Percentiles rank a stretch among this genome's conserved stretches.
phyloP scores from a whole-genome alignment of 1,140 invertebrate genomes.

The Neotoxoptera formosana region DNA sequence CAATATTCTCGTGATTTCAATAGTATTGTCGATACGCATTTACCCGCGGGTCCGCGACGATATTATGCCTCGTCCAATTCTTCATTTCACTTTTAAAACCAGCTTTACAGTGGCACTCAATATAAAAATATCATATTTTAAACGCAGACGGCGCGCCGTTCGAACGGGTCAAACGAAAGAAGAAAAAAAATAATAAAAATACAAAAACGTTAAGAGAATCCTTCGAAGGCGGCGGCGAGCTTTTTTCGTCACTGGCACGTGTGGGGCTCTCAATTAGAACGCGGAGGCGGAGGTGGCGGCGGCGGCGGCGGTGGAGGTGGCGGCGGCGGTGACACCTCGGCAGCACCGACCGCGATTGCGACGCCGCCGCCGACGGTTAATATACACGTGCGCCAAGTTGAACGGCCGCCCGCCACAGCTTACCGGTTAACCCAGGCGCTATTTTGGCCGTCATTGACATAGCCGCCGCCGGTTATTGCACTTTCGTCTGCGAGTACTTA shows the following conservation, averaged over 20 bases:
- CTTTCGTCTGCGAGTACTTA: not conserved
- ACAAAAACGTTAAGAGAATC: not conserved
- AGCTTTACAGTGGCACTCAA: no score
- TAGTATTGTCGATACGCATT: no score
- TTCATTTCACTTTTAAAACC: no score
- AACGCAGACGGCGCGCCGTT: no score
- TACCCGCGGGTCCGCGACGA: no score
- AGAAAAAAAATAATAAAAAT: not conserved
- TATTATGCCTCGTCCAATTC: no score
- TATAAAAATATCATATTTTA: no score
- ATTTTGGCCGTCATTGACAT: slow-evolving; percentile 43
- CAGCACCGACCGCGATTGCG: not conserved
- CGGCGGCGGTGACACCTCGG: not conserved
- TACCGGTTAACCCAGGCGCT: slow-evolving; percentile 27
- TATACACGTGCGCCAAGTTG: slow-evolving; percentile 51
- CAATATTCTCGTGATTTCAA: no score
- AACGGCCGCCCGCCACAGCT: slow-evolving; percentile 49
- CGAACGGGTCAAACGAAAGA: no score
- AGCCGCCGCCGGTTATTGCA: slow-evolving; percentile 28
- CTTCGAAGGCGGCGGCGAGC: not conserved
- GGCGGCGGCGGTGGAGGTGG: not conserved
- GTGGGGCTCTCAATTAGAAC: not conserved
- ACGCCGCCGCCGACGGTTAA: not conserved
- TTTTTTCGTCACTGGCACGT: slow-evolving; percentile 31
- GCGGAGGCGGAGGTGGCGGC: not conserved